Evolutionary conservation across 2,797 vertebrate species (phyloP), one percentile per base, ranked within the genome.

Genomic region (Hafferia zeledoni): DNA sequence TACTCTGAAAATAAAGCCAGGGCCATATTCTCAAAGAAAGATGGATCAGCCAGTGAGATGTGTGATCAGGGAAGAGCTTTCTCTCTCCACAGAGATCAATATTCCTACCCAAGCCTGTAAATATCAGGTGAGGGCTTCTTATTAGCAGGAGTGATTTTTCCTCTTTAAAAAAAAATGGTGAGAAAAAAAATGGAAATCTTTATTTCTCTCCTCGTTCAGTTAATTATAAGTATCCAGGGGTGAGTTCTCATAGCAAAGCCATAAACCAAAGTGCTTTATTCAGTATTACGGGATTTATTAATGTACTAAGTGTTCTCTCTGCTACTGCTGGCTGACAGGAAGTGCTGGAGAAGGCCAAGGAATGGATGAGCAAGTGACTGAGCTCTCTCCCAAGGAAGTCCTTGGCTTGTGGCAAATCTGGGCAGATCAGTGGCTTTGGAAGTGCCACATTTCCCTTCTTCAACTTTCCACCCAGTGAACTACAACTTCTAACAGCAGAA

Each of bases 391-490:
- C 0, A 3, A 9, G 65, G 11, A 30, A 28, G 46, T 49, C 27
- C 50, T 39, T 50, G 69, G 43, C 64, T 61, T 8, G 4, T 1
- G 17, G 59, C 37, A 18, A n/a, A 18, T 6, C 24, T 15, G 30
- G 20, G 47, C 61, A 68, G 5, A 72, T 9, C 13, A 44, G 46
- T 65, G 69, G 23, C 31, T 77, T 47, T 31, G 16, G 39, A 41
- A 56, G 17, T 28, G 9, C 35, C 1, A 1, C 22, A 3, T 39
- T 10, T 65, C 46, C 30, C 25, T 63, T 46, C 20, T 23, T 56
- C 18, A 47, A 1, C 35, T 43, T n/a, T 23, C 2, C 3, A 6
- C 30, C 8, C 2, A 3, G 8, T 0, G 0, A 49, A 39, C 18
- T 41, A 8, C 30, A 4, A 8, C 17, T 79, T 53, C 33, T 43